phyloP scores from a whole-genome alignment of 2,888 invertebrate genomes.

The Abscondita cerata region DNA sequence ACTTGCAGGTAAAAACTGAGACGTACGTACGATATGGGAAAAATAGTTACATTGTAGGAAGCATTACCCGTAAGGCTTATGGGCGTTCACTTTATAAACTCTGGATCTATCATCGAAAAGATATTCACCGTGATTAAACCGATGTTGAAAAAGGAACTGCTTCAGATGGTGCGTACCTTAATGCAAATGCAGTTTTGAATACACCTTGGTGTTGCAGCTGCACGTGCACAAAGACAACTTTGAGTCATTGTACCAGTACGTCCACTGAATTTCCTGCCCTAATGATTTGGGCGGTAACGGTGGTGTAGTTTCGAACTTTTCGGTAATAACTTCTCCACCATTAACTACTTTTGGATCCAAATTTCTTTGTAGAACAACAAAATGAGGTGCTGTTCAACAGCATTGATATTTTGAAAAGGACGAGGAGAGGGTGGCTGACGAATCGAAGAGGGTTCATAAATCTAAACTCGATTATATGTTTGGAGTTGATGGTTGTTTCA shows the following conservation, averaged over 20 bases:
- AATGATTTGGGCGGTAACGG: neutral
- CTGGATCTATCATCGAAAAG: neutral
- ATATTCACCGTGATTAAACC: neutral
- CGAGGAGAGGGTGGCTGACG: too few species aligned
- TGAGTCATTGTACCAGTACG: neutral
- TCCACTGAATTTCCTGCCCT: neutral
- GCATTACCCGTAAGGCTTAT: neutral
- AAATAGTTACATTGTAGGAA: neutral
- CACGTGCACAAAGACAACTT: neutral
- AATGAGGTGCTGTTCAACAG: too few species aligned
- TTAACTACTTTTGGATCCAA: too few species aligned
- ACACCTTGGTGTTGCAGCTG: neutral
- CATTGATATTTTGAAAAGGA: too few species aligned
- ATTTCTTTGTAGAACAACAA: too few species aligned
- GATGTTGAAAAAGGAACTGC: neutral
- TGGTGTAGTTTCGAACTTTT: neutral
- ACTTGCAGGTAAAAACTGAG: conserved; percentile 1
- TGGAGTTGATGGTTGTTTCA: too few species aligned
- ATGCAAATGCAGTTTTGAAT: too few species aligned
- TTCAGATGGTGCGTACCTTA: neutral
- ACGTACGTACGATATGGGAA: neutral
- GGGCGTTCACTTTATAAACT: neutral
- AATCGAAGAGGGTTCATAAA: too few species aligned
- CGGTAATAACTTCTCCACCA: too few species aligned
- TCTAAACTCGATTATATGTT: too few species aligned